A percentile compares a stretch with the other conserved stretches of the same genome.
Conservation (phyloP, 2,888 invertebrate species). For the Lordiphosa andalusiaca region DNA sequence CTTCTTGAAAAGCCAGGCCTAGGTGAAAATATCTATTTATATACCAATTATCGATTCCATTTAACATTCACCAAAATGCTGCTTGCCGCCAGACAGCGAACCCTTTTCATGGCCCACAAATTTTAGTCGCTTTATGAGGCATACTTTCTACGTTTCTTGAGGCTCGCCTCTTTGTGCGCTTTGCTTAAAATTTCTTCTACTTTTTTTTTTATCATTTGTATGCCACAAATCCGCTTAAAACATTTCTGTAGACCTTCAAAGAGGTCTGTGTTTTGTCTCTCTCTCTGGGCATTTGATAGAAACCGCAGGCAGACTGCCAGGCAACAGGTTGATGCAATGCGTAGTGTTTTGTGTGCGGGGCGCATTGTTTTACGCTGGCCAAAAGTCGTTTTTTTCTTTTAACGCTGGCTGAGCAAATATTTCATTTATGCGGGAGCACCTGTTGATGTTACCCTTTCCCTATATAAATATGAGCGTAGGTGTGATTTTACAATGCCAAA, state of each 20-base stretch:
- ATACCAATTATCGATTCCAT: too few relatives aligned
- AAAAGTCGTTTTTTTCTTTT: too few relatives aligned
- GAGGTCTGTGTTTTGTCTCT: neutral
- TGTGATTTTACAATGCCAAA: conserved; percentile 25
- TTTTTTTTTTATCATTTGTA: neutral
- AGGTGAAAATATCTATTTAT: too few relatives aligned
- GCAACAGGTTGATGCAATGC: conserved; percentile 15
- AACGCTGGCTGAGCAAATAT: neutral
- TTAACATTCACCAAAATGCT: too few relatives aligned
- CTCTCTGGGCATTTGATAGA: conserved; percentile 12
- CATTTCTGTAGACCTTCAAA: neutral
- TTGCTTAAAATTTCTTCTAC: conserved; percentile 2
- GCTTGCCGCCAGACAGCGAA: conserved; percentile 4
- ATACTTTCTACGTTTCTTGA: conserved; percentile 6
- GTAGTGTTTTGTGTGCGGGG: neutral
- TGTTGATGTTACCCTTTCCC: neutral
- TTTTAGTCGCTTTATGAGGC: conserved; percentile 14
- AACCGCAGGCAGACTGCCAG: conserved; percentile 12
- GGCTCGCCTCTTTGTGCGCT: conserved; percentile 1
- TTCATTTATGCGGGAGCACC: neutral
- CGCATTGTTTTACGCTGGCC: neutral
- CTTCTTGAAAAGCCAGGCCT: too few relatives aligned
- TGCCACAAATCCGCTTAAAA: conserved; percentile 5
- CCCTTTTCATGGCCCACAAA: neutral
- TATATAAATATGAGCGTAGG: conserved; percentile 4